A percentile compares a stretch with the other conserved stretches of the same genome.
phyloP scores from a whole-genome alignment of 2,888 invertebrate genomes.

The Dichetophora obliterata region DNA sequence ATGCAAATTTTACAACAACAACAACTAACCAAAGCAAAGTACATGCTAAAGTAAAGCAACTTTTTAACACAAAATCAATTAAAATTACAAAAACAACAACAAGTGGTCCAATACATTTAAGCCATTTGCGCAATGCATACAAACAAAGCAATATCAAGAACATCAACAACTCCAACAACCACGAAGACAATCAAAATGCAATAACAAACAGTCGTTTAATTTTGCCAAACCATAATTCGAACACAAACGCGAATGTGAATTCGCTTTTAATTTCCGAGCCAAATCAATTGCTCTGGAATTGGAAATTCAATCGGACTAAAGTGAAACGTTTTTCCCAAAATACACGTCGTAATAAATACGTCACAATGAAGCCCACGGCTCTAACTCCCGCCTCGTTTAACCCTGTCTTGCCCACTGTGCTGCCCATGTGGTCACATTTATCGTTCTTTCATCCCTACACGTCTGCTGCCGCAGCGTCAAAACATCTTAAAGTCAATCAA shows the following conservation, averaged over 20 bases:
- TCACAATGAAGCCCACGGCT: slow-evolving; percentile 15
- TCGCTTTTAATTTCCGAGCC: slow-evolving; percentile 16
- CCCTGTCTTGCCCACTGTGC: slow-evolving; percentile 32
- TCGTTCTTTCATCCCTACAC: slow-evolving; percentile 12
- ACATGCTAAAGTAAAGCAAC: not conserved
- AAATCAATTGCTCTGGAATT: slow-evolving; percentile 46
- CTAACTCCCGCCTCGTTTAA: slow-evolving; percentile 1
- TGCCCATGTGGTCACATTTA: slow-evolving; percentile 23
- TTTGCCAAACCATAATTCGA: not conserved
- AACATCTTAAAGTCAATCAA: slow-evolving; percentile 68
- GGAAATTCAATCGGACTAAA: slow-evolving; percentile 59
- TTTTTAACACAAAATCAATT: not conserved
- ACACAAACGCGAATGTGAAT: slow-evolving; percentile 5
- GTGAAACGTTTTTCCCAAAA: slow-evolving; percentile 58
- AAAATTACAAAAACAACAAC: not conserved
- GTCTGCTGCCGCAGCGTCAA: slow-evolving; percentile 39
- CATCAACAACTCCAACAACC: not conserved
- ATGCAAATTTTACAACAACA: slow-evolving; percentile 8
- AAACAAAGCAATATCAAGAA: not conserved
- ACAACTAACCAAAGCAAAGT: not conserved
- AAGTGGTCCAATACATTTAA: slow-evolving; percentile 23
- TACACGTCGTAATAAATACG: slow-evolving; percentile 54
- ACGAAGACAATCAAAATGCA: slow-evolving; percentile 6
- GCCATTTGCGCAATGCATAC: not conserved
- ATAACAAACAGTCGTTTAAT: too few relatives aligned